Conservation (phyloP, 2,888 invertebrate species). For the Parthenolecanium corni region DNA sequence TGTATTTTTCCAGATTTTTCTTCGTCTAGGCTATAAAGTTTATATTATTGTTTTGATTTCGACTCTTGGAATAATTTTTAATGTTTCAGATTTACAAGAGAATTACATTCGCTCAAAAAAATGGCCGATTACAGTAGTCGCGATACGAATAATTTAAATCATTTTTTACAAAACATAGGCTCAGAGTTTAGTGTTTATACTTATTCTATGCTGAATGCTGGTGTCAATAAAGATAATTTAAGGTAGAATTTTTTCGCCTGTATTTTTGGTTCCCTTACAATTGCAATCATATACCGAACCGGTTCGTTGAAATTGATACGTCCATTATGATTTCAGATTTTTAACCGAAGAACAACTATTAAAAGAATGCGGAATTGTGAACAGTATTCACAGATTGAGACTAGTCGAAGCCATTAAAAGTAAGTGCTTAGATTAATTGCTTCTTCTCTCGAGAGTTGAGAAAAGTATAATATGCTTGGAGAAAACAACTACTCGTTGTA, state of each 20-base stretch:
- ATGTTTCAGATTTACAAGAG: conserved; percentile 65
- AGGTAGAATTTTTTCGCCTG: conserved; percentile 42
- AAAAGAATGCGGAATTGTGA: conserved; percentile 79
- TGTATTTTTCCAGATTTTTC: too few species aligned
- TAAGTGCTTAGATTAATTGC: neutral
- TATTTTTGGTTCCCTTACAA: too few species aligned
- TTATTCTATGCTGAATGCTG: conserved; percentile 89
- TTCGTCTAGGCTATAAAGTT: too few species aligned
- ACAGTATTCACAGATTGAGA: conserved; percentile 86
- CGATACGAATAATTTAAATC: conserved; percentile 80
- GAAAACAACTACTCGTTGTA: too few species aligned
- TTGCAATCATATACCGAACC: too few species aligned
- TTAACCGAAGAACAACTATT: conserved; percentile 84
- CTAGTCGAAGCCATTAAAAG: conserved; percentile 68
- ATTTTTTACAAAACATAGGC: conserved; percentile 70
- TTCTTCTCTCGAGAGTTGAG: neutral
- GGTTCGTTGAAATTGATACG: too few species aligned
- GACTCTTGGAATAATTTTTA: neutral
- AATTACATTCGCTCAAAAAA: conserved; percentile 82
- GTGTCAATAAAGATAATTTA: conserved; percentile 82
- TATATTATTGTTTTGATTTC: neutral
- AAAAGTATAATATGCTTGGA: neutral
- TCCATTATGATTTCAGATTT: conserved; percentile 34
- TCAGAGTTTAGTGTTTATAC: conserved; percentile 91
- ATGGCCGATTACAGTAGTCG: conserved; percentile 94